phyloP scores from a whole-genome alignment of 2,113 vertebrate genomes.

The Gavia stellata region DNA sequence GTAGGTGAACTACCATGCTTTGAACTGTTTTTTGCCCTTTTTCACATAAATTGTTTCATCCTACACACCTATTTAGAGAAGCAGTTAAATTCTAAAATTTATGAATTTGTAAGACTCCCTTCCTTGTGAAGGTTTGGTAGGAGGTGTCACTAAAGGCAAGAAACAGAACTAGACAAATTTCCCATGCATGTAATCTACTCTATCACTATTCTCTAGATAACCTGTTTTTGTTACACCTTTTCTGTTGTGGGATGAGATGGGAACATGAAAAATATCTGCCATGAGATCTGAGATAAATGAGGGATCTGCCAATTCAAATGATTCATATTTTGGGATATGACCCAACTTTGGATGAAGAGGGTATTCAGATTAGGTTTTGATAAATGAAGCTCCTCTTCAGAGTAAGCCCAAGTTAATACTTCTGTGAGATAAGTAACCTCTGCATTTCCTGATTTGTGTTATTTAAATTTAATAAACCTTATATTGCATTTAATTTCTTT shows the following conservation, averaged over 20 bases:
- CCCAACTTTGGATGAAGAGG: not conserved
- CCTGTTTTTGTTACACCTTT: not conserved
- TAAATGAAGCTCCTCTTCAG: not conserved
- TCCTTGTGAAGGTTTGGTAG: not conserved
- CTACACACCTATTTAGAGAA: not conserved
- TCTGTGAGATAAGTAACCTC: not conserved
- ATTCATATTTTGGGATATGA: not conserved
- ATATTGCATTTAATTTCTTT: not conserved
- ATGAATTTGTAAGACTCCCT: not conserved
- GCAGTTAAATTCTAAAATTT: not conserved
- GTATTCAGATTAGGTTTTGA: not conserved
- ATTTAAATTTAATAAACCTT: conserved; percentile 28
- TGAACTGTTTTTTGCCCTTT: not conserved
- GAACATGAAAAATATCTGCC: not conserved
- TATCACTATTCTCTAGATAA: not conserved
- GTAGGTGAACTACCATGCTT: not conserved
- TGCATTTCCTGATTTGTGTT: not conserved
- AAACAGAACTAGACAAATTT: not conserved
- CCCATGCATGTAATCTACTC: not conserved
- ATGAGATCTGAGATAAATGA: not conserved
- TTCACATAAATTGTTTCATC: not conserved
- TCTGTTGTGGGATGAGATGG: not conserved
- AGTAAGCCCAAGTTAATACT: not conserved
- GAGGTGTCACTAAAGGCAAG: not conserved
- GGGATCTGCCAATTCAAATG: not conserved